Conservation (phyloP, 2,797 vertebrate genomes). For the Gouania willdenowi region DNA sequence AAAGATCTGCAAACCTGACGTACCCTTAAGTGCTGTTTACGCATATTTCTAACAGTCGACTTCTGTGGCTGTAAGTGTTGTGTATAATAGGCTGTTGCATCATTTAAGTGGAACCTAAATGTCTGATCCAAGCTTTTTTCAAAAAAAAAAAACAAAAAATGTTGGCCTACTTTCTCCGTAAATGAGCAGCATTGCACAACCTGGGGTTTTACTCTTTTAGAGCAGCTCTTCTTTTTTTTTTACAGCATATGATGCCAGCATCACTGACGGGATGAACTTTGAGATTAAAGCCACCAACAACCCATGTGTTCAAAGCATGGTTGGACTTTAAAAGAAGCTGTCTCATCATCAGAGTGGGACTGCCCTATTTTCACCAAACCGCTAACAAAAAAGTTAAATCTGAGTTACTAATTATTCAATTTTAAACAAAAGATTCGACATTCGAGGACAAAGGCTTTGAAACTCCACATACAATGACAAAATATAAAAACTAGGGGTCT, state of each 20-base stretch:
- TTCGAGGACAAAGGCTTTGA: too few species aligned
- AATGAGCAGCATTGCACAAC: slow-evolving; percentile 2
- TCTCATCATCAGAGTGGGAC: too few species aligned
- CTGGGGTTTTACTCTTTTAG: not conserved
- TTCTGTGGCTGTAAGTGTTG: slow-evolving; percentile 33
- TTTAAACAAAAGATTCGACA: too few species aligned
- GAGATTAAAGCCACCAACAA: not conserved
- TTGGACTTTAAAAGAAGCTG: too few species aligned
- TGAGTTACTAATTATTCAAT: too few species aligned
- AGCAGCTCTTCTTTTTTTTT: too few species aligned
- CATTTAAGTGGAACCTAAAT: slow-evolving; percentile 23
- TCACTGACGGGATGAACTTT: not conserved
- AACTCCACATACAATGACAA: too few species aligned
- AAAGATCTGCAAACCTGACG: slow-evolving; percentile 9
- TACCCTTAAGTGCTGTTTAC: slow-evolving; percentile 49
- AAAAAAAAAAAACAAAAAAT: too few species aligned
- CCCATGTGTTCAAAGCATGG: not conserved
- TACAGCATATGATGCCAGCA: not conserved
- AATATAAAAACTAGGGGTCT: too few species aligned
- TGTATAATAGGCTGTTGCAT: slow-evolving; percentile 41
- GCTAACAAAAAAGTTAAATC: too few species aligned
- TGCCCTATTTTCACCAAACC: too few species aligned
- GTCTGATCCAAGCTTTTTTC: slow-evolving; percentile 19
- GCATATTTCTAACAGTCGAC: slow-evolving; percentile 33
- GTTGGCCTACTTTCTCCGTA: slow-evolving; percentile 39